Evolutionary conservation across 2,797 vertebrate species (phyloP).

Genomic region (Coregonus suidteri): DNA sequence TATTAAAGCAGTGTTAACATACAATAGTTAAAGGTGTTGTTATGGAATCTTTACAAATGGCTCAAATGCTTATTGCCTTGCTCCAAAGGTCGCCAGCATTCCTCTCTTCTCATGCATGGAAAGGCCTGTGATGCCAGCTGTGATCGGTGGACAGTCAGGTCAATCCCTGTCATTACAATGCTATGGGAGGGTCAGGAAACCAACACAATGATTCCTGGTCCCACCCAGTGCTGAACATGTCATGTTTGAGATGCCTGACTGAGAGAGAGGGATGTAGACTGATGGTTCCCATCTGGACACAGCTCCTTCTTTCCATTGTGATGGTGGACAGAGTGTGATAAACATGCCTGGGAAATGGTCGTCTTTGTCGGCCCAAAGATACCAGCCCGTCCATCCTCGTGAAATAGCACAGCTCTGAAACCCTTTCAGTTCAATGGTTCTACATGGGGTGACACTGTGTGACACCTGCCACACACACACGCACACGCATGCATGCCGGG

Average conservation of each 20-base stretch:
- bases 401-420: background rate
- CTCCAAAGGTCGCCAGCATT: background rate
- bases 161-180: constrained; percentile 40
- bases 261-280: constrained; percentile 32
- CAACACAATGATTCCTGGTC: constrained; percentile 38
- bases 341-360: constrained; percentile 63
- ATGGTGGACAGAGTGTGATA: constrained; percentile 56
- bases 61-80: background rate
- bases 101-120: constrained; percentile 1
- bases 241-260: constrained; percentile 51
- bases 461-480: too few species aligned
- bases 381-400: constrained; percentile 33
- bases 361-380: constrained; percentile 51
- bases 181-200: constrained; percentile 53
- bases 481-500: too few species aligned
- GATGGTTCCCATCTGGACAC: constrained; percentile 60
- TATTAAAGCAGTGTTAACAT: too few species aligned
- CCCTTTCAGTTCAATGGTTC: too few species aligned
- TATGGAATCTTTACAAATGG: background rate
- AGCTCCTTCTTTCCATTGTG: constrained; percentile 45
- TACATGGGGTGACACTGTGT: too few species aligned
- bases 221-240: constrained; percentile 32
- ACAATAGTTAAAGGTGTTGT: background rate
- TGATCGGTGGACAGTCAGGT: background rate
- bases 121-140: constrained; percentile 27